Conservation (phyloP, 64 coral and sea anemone genomes). For the Porites lutea region DNA sequence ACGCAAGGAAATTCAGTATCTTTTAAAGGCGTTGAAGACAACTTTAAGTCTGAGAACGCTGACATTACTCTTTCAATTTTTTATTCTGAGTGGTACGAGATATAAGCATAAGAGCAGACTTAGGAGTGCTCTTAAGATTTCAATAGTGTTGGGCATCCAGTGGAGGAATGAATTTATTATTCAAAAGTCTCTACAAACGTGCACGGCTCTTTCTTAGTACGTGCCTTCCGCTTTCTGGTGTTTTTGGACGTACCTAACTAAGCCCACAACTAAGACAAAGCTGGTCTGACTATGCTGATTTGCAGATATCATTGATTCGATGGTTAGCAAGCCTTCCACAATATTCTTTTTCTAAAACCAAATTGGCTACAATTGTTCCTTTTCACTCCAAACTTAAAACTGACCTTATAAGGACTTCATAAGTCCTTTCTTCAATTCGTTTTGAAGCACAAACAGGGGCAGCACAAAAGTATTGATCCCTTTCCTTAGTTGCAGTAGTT, state of each 20-base stretch:
- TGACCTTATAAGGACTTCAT: too few species aligned
- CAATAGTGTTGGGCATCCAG: not conserved
- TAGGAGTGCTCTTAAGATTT: not conserved
- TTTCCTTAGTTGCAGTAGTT: too few species aligned
- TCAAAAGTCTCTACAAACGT: not conserved
- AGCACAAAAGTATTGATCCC: too few species aligned
- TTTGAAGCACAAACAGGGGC: too few species aligned
- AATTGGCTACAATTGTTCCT: slow-evolving; percentile 11
- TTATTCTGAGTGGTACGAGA: not conserved
- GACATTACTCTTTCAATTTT: not conserved
- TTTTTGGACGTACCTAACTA: not conserved
- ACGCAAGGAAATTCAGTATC: not conserved
- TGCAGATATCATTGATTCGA: not conserved
- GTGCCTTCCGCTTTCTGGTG: not conserved
- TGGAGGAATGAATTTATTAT: not conserved
- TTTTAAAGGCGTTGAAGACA: not conserved
- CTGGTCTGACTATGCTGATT: not conserved
- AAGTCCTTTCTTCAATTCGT: too few species aligned
- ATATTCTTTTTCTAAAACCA: not conserved
- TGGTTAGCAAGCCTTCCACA: not conserved
- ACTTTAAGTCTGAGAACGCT: not conserved
- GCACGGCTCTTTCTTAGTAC: not conserved
- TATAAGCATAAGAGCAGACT: slow-evolving; percentile 21
- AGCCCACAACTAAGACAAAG: too few species aligned
- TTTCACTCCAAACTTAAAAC: not conserved